Conservation (phyloP, 2,797 vertebrate species). For the Notamacropus eugenii region DNA sequence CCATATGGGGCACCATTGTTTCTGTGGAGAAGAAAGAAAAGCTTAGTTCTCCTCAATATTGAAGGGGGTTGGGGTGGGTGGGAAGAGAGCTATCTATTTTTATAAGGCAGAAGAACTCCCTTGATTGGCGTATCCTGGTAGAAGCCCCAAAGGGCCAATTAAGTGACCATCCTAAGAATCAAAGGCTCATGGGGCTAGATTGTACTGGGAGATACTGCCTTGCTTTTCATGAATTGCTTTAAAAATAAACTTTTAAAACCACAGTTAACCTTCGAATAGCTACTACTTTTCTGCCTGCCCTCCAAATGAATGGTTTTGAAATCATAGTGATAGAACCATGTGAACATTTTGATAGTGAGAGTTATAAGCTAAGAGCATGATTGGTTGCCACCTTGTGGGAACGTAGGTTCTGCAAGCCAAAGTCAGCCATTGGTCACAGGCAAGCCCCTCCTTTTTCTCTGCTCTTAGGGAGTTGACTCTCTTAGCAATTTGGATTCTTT, state of each 20-base stretch:
- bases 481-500: not conserved
- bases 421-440: not conserved
- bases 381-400: not conserved
- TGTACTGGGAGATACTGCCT: not conserved
- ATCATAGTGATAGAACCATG: not conserved
- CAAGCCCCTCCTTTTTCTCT: not conserved
- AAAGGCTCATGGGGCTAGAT: not conserved
- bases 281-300: not conserved
- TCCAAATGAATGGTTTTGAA: not conserved
- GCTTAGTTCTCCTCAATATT: not conserved
- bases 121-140: not conserved
- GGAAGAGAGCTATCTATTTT: not conserved
- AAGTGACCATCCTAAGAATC: not conserved
- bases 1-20: not conserved
- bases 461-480: not conserved
- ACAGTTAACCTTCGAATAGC: not conserved
- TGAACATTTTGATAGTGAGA: not conserved
- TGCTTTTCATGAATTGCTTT: not conserved
- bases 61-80: not conserved
- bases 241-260: not conserved
- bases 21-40: not conserved
- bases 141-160: not conserved
- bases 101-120: not conserved
- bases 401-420: not conserved
- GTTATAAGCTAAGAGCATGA: not conserved